Conservation (phyloP, 2,113 vertebrate species). For the Ageneiosus marmoratus region DNA sequence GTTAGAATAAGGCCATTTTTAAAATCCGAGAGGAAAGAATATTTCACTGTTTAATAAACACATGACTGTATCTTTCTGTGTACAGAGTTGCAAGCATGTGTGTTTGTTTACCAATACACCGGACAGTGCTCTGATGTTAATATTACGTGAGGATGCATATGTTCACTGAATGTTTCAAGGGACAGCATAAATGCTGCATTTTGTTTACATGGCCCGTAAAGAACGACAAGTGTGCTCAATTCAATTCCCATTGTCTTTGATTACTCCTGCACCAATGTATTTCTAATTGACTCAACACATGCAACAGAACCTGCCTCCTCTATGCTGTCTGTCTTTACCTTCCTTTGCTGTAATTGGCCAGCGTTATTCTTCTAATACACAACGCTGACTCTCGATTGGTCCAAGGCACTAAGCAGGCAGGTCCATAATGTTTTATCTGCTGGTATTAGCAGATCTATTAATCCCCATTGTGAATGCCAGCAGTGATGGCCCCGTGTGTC, state of each 20-base stretch:
- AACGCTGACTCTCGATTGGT: constrained; percentile 42
- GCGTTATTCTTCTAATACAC: background rate
- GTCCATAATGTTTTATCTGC: constrained; percentile 53
- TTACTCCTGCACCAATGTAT: constrained; percentile 37
- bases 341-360: constrained; percentile 35
- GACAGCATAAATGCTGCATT: background rate
- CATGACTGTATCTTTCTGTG: background rate
- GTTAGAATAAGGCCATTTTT: constrained; percentile 30
- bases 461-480: constrained; percentile 58
- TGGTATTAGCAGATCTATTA: constrained; percentile 59
- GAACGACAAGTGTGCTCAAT: constrained; percentile 16
- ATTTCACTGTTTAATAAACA: constrained; percentile 2
- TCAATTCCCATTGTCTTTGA: constrained; percentile 23
- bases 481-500: constrained; percentile 47
- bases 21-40: constrained; percentile 1
- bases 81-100: background rate
- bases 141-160: constrained; percentile 5
- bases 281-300: constrained; percentile 55
- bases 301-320: constrained; percentile 17
- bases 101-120: background rate
- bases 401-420: background rate
- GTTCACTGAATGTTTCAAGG: background rate
- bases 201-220: constrained; percentile 11
- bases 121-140: background rate
- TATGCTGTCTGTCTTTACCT: constrained; percentile 11